Evolutionary conservation across 2,888 invertebrate species (phyloP).

Genomic region (Cepaea hortensis): DNA sequence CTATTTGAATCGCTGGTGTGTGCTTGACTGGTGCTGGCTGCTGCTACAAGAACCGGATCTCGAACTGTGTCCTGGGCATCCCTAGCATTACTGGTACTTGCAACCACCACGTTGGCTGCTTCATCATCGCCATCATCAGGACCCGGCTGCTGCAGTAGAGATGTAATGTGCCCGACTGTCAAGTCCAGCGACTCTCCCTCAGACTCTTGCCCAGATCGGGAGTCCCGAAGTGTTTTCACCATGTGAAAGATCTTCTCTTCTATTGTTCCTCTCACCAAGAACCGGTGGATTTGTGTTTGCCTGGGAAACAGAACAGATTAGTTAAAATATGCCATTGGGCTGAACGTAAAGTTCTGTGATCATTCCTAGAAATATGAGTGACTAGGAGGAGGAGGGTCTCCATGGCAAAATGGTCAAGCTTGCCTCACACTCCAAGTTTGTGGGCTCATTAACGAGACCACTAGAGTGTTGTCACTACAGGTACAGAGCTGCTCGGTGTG

Average conservation of each 20-base stretch:
- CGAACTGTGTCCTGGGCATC: too few relatives aligned
- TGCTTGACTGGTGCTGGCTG: too few relatives aligned
- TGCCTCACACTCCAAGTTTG: too few relatives aligned
- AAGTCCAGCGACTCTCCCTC: slow-evolving; percentile 55
- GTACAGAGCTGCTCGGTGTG: too few relatives aligned
- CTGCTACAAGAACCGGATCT: too few relatives aligned
- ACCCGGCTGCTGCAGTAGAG: slow-evolving; percentile 56
- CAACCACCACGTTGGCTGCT: neutral
- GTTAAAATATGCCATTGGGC: neutral
- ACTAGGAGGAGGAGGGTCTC: too few relatives aligned
- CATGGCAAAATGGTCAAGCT: too few relatives aligned
- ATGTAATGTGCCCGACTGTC: slow-evolving; percentile 65
- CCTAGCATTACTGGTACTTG: neutral
- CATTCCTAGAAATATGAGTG: too few relatives aligned
- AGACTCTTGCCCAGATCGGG: slow-evolving; percentile 55
- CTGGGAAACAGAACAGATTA: slow-evolving; percentile 71
- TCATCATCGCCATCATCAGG: slow-evolving; percentile 49
- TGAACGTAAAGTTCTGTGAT: too few relatives aligned
- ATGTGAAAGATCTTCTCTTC: slow-evolving; percentile 81
- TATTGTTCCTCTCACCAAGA: slow-evolving; percentile 83
- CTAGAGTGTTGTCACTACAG: too few relatives aligned
- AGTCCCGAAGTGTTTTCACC: slow-evolving; percentile 57
- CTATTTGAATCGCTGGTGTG: neutral
- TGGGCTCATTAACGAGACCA: too few relatives aligned
- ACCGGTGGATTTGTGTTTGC: slow-evolving; percentile 84